These are phyloP conservation scores for Dioctria linearis DNA, from an alignment of 2,888 invertebrate species.

Conservation along the genomic window DNA sequence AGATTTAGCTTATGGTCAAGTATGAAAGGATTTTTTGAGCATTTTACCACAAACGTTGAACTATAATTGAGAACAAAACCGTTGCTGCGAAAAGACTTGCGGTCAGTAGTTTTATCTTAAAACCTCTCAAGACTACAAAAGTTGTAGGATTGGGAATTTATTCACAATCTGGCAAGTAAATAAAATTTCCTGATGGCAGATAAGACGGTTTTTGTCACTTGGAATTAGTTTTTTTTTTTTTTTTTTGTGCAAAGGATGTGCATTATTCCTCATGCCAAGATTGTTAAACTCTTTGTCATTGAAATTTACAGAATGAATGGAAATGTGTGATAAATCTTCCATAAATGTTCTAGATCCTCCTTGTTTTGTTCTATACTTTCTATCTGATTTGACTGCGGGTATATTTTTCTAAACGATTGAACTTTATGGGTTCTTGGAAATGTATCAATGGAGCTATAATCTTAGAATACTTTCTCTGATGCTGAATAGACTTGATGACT, in stretches of 20 bases:
- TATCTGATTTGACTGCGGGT: not conserved
- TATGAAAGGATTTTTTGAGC: constrained; percentile 30
- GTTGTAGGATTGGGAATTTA: not conserved
- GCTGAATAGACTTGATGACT: no score
- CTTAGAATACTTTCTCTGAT: no score
- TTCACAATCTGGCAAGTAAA: not conserved
- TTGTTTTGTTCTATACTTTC: constrained; percentile 14
- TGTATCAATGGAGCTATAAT: not conserved
- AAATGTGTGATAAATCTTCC: constrained; percentile 40
- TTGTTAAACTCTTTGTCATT: constrained; percentile 29
- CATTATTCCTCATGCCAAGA: constrained; percentile 22
- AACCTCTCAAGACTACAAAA: not conserved
- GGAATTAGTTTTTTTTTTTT: not conserved
- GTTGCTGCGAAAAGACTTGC: constrained; percentile 20
- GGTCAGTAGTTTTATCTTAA: constrained; percentile 19
- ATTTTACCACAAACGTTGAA: not conserved
- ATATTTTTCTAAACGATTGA: constrained; percentile 21
- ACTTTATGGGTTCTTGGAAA: constrained; percentile 14
- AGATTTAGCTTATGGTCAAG: constrained; percentile 36
- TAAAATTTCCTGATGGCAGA: constrained; percentile 22
- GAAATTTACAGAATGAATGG: not conserved
- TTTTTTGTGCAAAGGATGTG: not conserved
- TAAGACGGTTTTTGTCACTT: constrained; percentile 26
- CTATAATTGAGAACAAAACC: constrained; percentile 1
- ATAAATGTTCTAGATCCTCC: constrained; percentile 21